Percentiles rank a stretch among this genome's conserved stretches.
Evolutionary conservation across 2,888 invertebrate genomes (phyloP).

Genomic region (Ennomos erosarius): DNA sequence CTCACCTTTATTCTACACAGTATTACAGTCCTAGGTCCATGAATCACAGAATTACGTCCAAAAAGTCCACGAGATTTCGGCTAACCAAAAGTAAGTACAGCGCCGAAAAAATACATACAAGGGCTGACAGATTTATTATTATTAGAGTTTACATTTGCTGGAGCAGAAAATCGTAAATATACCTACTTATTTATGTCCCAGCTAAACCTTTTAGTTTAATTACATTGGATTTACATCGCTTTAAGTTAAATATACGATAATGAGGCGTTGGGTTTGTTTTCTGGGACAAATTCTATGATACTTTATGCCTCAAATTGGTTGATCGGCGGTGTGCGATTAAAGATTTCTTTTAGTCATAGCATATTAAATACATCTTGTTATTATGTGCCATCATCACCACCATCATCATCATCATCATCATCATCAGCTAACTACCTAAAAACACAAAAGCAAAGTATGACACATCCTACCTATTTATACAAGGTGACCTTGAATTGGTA

Average conservation of each 20-base stretch:
- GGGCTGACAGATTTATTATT: conserved; percentile 30
- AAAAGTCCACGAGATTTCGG: conserved; percentile 2
- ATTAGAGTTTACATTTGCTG: conserved; percentile 28
- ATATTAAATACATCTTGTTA: too few species aligned
- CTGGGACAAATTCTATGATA: too few species aligned
- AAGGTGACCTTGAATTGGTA: too few species aligned
- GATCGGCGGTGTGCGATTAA: too few species aligned
- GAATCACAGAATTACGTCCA: conserved; percentile 3
- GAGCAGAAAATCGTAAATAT: conserved; percentile 31
- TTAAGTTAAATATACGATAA: conserved; percentile 10
- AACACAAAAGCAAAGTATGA: too few species aligned
- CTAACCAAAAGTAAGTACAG: conserved; percentile 26
- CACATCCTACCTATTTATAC: too few species aligned
- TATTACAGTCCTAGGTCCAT: neutral
- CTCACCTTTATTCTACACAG: too few species aligned
- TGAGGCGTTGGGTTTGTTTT: neutral
- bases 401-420: too few species aligned
- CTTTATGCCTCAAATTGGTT: too few species aligned
- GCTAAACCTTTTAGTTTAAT: conserved; percentile 30
- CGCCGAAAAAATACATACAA: conserved; percentile 26
- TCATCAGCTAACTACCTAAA: too few species aligned
- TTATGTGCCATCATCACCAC: too few species aligned
- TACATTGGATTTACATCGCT: conserved; percentile 24
- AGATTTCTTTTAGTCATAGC: too few species aligned
- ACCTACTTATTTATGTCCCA: conserved; percentile 23